Conservation (phyloP, 2,888 invertebrate genomes). For the Hydraecia micacea region DNA sequence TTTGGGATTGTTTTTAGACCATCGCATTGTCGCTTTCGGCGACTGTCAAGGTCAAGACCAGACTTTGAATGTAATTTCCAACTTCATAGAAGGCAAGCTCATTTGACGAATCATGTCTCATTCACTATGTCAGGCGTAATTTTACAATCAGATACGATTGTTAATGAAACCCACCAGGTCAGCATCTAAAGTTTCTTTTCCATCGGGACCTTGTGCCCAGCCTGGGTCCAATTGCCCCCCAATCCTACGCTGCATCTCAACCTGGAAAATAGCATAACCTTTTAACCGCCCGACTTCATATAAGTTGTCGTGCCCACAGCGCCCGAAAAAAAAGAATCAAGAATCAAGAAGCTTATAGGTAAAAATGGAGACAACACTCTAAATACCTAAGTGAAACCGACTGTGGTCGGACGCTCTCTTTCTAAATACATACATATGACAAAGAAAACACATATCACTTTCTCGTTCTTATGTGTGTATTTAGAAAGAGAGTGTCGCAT, state of each 20-base stretch:
- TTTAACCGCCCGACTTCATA: no score
- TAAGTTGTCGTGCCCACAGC: no score
- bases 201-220: conserved; percentile 30
- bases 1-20: neutral
- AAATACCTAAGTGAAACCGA: no score
- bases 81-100: neutral
- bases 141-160: neutral
- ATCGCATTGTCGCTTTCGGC: neutral
- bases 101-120: neutral
- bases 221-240: neutral
- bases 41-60: neutral
- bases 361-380: no score
- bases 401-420: no score
- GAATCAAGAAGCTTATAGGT: no score
- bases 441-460: no score
- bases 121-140: neutral
- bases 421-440: no score
- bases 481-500: no score
- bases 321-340: no score
- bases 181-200: conserved; percentile 14
- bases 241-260: neutral
- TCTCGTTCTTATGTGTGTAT: no score
- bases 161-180: conserved; percentile 7
- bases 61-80: neutral
- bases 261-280: neutral